Evolutionary conservation across 2,797 vertebrate species (phyloP), one percentile per base, ranked within the genome.

Genomic region (Naso thynnoides): DNA sequence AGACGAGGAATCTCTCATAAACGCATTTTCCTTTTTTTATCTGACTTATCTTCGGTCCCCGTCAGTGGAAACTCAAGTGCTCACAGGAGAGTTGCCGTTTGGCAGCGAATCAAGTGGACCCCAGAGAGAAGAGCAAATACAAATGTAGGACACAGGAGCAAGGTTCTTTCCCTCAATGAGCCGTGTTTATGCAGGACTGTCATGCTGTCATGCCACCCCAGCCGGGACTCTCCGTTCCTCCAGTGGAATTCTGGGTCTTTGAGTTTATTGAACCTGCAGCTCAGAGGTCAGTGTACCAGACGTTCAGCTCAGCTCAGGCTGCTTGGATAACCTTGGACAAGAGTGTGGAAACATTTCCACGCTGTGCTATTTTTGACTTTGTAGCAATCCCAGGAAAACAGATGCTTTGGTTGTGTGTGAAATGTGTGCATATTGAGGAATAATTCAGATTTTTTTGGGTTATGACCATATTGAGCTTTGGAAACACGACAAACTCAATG

Each of bases 81-180:
- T 31, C 81, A 24, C 83, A n/a, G 75, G 88, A 78, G 90, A 86
- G 67, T 54, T 19, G 4, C 5, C 5, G 41, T 54, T 84, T 86
- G 86, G 76, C 54, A 13, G 66, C 58, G 8, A 1, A 74, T 79
- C 78, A 82, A 89, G 77, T 80, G 71, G 82, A 84, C 83, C 73
- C 86, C 3, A 27, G 77, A 62, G 90, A 73, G 68, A 56, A 24
- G 55, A 84, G 64, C 49, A 54, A 64, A 81, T 61, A 78, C 76
- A 82, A 84, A 91, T 90, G 87, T 89, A 87, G 91, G 90, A 87
- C 88, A 82, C 14, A 1, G 64, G 76, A 81, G 76, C 61, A 9
- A 64, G 78, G 85, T 71, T 88, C 73, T 82, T n/a, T 85, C 82
- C 81, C 83, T 54, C 5, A 27, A 62, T 70, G 42, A 67, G 41